Evolutionary conservation across 2,888 invertebrate species (phyloP).

Genomic region (Andrena chrysosceles): DNA sequence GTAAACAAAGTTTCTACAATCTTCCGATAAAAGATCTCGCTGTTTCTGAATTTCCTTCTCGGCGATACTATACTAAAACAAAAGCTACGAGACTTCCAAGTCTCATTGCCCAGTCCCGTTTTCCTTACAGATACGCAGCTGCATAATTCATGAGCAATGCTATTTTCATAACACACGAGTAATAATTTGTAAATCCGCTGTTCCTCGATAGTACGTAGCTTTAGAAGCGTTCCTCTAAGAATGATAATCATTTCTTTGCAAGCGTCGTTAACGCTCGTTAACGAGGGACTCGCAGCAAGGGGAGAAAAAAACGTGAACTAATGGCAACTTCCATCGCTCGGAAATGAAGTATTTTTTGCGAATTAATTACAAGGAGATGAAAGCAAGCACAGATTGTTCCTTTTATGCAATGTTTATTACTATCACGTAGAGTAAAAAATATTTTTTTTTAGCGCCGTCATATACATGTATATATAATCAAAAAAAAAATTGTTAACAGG

Average conservation of each 20-base stretch:
- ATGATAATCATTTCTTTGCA: background rate
- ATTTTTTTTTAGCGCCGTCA: too few species aligned
- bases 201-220: conserved; percentile 1
- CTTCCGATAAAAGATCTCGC: background rate
- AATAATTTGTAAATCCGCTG: conserved; percentile 23
- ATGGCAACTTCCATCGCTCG: too few species aligned
- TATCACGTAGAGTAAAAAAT: too few species aligned
- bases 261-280: background rate
- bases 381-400: too few species aligned
- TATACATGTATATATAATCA: too few species aligned
- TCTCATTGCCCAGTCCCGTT: background rate
- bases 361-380: too few species aligned
- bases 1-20: background rate
- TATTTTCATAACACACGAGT: conserved; percentile 20
- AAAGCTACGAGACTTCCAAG: background rate
- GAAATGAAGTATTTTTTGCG: too few species aligned
- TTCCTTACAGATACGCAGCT: background rate
- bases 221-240: background rate
- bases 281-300: too few species aligned
- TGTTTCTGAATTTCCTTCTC: background rate
- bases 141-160: conserved; percentile 28
- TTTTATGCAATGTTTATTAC: too few species aligned
- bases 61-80: background rate
- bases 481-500: too few species aligned
- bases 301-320: too few species aligned